Evolutionary conservation across 2,797 vertebrate species (phyloP).

Genomic region (Hyperoplus immaculatus): DNA sequence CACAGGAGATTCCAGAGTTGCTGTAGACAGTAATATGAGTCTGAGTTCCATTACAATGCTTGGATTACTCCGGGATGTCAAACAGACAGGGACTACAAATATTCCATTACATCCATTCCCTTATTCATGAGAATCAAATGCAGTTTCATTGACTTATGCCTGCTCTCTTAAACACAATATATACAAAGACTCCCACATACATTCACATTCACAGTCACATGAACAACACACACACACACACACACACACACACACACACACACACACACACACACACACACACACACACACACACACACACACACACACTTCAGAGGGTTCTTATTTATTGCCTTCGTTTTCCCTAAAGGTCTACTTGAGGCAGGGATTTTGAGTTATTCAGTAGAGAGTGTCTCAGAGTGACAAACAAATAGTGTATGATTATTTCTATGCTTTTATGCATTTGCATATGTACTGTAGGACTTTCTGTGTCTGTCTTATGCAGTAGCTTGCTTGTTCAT

Average conservation of each 20-base stretch:
- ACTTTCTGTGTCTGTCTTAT: neutral
- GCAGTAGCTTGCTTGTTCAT: neutral
- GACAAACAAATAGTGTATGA: constrained; percentile 15
- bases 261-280: constrained; percentile 13
- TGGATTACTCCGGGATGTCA: constrained; percentile 49
- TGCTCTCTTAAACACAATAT: constrained; percentile 1
- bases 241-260: neutral
- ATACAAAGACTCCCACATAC: neutral
- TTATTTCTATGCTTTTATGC: neutral
- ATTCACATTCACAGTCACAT: neutral
- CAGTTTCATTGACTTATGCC: constrained; percentile 17
- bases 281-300: constrained; percentile 10
- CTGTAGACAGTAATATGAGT: constrained; percentile 46
- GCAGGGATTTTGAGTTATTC: constrained; percentile 18
- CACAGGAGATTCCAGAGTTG: constrained; percentile 20
- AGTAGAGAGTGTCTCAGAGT: neutral
- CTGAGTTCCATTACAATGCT: constrained; percentile 43
- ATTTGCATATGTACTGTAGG: constrained; percentile 22
- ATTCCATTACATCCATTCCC: constrained; percentile 38
- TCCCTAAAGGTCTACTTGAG: constrained; percentile 45
- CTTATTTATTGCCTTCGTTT: constrained; percentile 26
- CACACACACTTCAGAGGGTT: constrained; percentile 37
- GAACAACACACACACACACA: neutral
- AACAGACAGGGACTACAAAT: constrained; percentile 54
- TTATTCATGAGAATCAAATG: constrained; percentile 63